Base-by-base conservation (phyloP, 2,888 invertebrate species). In the Nasonovia ribisnigri region DNA sequence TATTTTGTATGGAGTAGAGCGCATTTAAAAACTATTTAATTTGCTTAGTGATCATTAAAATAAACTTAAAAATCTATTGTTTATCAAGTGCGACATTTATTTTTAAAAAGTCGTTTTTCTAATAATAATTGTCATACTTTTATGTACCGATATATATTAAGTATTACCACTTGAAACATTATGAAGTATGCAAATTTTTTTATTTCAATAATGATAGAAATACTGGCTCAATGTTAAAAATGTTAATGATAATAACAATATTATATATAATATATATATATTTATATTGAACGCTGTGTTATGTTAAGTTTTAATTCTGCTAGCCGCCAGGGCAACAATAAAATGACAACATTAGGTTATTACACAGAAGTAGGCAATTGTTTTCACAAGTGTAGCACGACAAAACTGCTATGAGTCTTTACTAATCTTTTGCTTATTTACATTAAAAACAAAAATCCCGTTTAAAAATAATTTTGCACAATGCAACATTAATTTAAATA, bases 221-320 rank as follows among this genome's bases (percentile, higher is more conserved):
- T 67, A 92, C 11, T 88, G 67, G 29, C 67, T 92, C 51, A 92
- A 77, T 77, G 3, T n/a, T 54, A 88, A 51, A 46, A 86, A n/a
- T 26, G 26, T 26, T 57, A 57, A 26, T n/a, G 46, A n/a, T 36
- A n/a, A 51, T 48, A n/a, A 87, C 8, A 46, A 84, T 42, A 84
- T 60, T 60, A 60, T 60, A 42, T 42, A 42, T 77, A 77, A 5
- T n/a, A n/a, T n/a, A 84, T 42, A 42, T 84, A 42, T 84, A 84
- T 84, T 26, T 43, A 43, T 84, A 43, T 36, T 77, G 20, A 36
- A 36, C 36, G 1, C 36, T 77, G 26, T 84, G 26, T 11, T 84
- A 29, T 84, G 43, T 84, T 84, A 13, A 26, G 3, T 42, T 43
- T 11, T 84, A 84, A 84, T 84, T 8, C 84, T 84, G 42, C 84